Conservation (phyloP, 2,888 invertebrate species). For the Caenorhabditis sp. region DNA sequence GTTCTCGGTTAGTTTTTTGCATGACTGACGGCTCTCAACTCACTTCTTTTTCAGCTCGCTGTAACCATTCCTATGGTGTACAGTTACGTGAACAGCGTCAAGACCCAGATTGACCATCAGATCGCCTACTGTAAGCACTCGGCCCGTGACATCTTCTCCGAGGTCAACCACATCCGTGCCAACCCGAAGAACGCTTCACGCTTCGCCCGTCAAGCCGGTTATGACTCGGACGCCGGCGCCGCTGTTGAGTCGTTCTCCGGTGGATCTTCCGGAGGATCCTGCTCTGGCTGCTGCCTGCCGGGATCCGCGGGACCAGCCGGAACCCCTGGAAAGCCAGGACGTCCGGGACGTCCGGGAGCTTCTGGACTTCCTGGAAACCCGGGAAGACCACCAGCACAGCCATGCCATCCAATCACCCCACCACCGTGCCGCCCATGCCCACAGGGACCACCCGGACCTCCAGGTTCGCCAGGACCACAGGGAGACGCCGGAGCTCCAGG, state of each 20-base stretch:
- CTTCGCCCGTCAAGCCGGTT: slow-evolving; percentile 59
- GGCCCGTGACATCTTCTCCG: slow-evolving; percentile 63
- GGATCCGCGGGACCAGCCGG: slow-evolving; percentile 66
- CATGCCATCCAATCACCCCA: slow-evolving; percentile 65
- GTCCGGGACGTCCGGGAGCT: slow-evolving; percentile 63
- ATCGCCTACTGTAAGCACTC: slow-evolving; percentile 59
- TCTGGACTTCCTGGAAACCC: slow-evolving; percentile 68
- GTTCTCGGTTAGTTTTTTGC: slow-evolving; percentile 56
- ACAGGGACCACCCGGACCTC: slow-evolving; percentile 67
- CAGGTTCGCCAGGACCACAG: slow-evolving; percentile 67
- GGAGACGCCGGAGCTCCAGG: slow-evolving; percentile 68
- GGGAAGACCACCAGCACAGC: slow-evolving; percentile 57
- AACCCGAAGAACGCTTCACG: slow-evolving; percentile 58
- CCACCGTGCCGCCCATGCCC: slow-evolving; percentile 68
- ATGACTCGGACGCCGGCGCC: too few species aligned
- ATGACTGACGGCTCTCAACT: background rate
- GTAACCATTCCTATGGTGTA: slow-evolving; percentile 55
- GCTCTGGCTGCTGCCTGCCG: slow-evolving; percentile 73
- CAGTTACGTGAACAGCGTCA: slow-evolving; percentile 52
- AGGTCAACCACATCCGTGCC: slow-evolving; percentile 66
- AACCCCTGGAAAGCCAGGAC: slow-evolving; percentile 66
- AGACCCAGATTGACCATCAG: slow-evolving; percentile 51
- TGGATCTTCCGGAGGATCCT: too few species aligned
- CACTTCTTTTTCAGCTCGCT: slow-evolving; percentile 39
- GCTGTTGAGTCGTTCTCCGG: too few species aligned